Conservation (phyloP, 2,113 vertebrate species). For the Proterorhinus semilunaris region DNA sequence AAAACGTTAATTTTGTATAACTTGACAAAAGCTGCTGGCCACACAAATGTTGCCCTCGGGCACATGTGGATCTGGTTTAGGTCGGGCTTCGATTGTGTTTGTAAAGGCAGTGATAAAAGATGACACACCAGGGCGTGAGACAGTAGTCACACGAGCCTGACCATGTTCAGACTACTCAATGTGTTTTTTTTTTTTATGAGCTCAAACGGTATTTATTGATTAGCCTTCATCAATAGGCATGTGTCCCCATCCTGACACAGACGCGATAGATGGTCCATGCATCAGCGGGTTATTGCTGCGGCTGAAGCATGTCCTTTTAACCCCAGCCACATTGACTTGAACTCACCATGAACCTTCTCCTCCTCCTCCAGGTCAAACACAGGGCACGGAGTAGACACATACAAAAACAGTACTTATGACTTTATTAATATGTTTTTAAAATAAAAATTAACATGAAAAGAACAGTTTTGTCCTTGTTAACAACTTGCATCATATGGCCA, state of each 20-base stretch:
- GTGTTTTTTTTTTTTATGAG: too few species aligned
- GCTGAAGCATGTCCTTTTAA: slow-evolving; percentile 61
- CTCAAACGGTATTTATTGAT: slow-evolving; percentile 41
- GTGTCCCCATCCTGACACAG: slow-evolving; percentile 7
- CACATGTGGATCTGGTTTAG: too few species aligned
- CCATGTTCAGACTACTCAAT: too few species aligned
- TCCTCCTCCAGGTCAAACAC: slow-evolving; percentile 42
- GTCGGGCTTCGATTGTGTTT: too few species aligned
- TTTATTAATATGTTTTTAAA: slow-evolving; percentile 83
- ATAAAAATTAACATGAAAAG: slow-evolving; percentile 80
- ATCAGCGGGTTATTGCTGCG: slow-evolving; percentile 19
- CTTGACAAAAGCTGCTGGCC: too few species aligned
- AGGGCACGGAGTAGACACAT: slow-evolving; percentile 35
- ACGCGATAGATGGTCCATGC: slow-evolving; percentile 42
- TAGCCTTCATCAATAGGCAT: slow-evolving; percentile 19
- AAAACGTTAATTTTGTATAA: too few species aligned
- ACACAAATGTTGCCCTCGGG: too few species aligned
- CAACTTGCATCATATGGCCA: slow-evolving; percentile 79
- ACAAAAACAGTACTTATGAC: slow-evolving; percentile 77
- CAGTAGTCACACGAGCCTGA: not conserved
- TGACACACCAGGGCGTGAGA: not conserved
- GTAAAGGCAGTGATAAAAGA: not conserved
- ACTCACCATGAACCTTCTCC: slow-evolving; percentile 38
- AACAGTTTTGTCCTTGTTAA: slow-evolving; percentile 73
- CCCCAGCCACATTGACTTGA: slow-evolving; percentile 54